A percentile compares a stretch with the other conserved stretches of the same genome.
Evolutionary conservation across 2,888 invertebrate genomes (phyloP).

Genomic region (Lymantria monacha): DNA sequence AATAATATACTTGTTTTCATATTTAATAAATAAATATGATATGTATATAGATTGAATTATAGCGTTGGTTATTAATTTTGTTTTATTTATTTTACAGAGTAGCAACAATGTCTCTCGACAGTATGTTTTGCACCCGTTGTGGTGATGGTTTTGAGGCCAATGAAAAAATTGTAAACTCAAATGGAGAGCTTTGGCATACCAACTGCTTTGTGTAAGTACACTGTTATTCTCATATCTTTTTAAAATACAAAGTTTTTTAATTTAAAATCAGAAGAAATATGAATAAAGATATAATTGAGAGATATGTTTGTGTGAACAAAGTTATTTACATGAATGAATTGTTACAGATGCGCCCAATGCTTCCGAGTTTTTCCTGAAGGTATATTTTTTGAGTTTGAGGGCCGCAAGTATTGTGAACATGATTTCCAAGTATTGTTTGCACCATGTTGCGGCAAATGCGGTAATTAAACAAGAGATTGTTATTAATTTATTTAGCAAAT

Average conservation of each 20-base stretch:
- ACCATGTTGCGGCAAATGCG: constrained; percentile 94
- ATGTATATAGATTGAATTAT: background rate
- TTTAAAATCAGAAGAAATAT: too few species aligned
- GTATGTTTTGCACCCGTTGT: constrained; percentile 97
- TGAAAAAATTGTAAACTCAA: constrained; percentile 99
- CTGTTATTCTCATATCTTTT: background rate
- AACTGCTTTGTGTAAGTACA: constrained; percentile 98
- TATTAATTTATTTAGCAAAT: constrained; percentile 1
- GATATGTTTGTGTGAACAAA: too few species aligned
- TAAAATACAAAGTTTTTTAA: too few species aligned
- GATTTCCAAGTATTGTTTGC: constrained; percentile 99
- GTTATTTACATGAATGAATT: background rate
- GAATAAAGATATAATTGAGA: too few species aligned
- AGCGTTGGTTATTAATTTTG: background rate
- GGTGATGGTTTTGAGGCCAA: constrained; percentile 97
- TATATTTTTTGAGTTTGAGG: constrained; percentile 99
- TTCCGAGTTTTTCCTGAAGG: constrained; percentile 99
- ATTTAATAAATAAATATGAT: background rate
- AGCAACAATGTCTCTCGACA: constrained; percentile 91
- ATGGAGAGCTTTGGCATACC: constrained; percentile 99
- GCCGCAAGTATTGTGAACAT: constrained; percentile 99
- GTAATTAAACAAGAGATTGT: constrained; percentile 54
- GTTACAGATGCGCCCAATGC: constrained; percentile 96
- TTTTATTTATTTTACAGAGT: constrained; percentile 49
- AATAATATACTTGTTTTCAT: too few species aligned